These are phyloP conservation scores for Sesia bembeciformis DNA, from an alignment of 2,888 invertebrate genomes.

Conservation along the genomic window DNA sequence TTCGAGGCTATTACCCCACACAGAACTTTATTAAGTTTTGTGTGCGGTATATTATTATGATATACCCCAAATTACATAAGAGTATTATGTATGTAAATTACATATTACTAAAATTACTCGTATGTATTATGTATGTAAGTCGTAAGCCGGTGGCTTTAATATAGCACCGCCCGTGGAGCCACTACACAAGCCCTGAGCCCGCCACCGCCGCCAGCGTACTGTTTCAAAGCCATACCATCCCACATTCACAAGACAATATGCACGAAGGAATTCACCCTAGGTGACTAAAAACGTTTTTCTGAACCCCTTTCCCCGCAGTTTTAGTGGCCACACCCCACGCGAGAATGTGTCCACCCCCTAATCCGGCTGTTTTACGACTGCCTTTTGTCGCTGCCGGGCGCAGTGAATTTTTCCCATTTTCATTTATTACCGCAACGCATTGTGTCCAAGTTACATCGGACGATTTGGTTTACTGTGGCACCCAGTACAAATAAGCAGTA, in stretches of 20 bases:
- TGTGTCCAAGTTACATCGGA: constrained; percentile 17
- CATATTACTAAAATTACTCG: too few relatives aligned
- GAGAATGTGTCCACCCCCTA: constrained; percentile 44
- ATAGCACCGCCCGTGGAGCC: too few relatives aligned
- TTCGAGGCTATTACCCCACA: too few relatives aligned
- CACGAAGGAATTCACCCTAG: too few relatives aligned
- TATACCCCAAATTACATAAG: too few relatives aligned
- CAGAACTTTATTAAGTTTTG: too few relatives aligned
- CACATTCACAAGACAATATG: too few relatives aligned
- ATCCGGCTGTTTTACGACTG: constrained; percentile 60
- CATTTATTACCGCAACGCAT: constrained; percentile 50
- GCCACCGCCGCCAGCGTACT: background rate
- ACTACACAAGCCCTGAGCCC: background rate
- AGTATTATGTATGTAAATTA: too few relatives aligned
- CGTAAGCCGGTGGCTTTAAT: too few relatives aligned
- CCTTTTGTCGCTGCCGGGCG: constrained; percentile 40
- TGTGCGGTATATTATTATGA: too few relatives aligned
- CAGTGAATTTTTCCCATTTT: constrained; percentile 48
- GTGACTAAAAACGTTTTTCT: background rate
- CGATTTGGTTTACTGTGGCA: constrained; percentile 1
- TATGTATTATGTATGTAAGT: too few relatives aligned
- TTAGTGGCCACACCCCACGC: constrained; percentile 17
- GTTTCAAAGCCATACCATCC: background rate
- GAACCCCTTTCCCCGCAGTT: background rate
- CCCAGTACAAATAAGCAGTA: background rate